These are phyloP conservation scores for Tangara arthus DNA, from an alignment of 2,797 vertebrate species.

Conservation along the genomic window DNA sequence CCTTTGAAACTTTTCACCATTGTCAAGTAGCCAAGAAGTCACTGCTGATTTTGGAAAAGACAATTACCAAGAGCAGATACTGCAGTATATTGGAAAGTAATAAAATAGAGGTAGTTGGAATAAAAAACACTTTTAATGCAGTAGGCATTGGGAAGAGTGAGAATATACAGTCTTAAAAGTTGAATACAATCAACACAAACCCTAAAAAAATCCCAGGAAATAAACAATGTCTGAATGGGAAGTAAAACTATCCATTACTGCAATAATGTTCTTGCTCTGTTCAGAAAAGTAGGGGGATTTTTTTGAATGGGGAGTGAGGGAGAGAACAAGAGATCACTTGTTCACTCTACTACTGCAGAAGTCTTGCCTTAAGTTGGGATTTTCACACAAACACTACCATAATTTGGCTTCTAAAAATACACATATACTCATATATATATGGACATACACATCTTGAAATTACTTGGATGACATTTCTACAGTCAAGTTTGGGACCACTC, in stretches of 20 bases:
- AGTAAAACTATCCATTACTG: not conserved
- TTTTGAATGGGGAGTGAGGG: not conserved
- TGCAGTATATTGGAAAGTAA: conserved; percentile 9
- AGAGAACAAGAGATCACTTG: not conserved
- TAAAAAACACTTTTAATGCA: not conserved
- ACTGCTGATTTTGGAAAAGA: conserved; percentile 15
- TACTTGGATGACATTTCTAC: not conserved
- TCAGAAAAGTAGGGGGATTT: not conserved
- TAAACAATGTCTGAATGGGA: not conserved
- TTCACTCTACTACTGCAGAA: not conserved
- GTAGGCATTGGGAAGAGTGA: not conserved
- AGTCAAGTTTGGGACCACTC: not conserved
- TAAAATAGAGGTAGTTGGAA: not conserved
- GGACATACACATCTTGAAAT: not conserved
- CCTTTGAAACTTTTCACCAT: not conserved
- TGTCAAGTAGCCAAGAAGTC: conserved; percentile 27
- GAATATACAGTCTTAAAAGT: not conserved
- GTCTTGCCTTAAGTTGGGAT: not conserved
- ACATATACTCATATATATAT: not conserved
- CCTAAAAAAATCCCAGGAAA: not conserved
- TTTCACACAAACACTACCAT: not conserved
- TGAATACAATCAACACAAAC: not conserved
- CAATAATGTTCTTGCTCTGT: not conserved
- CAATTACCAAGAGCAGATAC: conserved; percentile 16
- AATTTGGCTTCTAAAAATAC: not conserved